Evolutionary conservation across 1,140 invertebrate genomes (phyloP).

Genomic region (Apolygus lucorum): DNA sequence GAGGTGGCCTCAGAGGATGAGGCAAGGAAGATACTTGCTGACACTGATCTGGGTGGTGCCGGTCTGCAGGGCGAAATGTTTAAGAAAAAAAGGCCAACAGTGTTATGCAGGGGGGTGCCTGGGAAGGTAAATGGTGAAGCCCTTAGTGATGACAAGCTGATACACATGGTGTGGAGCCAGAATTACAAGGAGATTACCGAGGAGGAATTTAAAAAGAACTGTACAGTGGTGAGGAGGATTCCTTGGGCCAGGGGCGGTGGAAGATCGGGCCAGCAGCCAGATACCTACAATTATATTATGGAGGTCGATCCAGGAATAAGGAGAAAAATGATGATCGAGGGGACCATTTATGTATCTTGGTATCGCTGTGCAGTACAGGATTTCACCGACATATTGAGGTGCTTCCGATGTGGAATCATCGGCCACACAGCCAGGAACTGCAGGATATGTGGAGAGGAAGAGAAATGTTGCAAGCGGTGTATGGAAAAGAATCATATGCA

Average conservation of each 20-base stretch:
- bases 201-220: not conserved
- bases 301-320: not conserved
- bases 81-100: not conserved
- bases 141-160: not conserved
- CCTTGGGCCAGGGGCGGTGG: not conserved
- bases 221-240: not conserved
- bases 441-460: not conserved
- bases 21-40: not conserved
- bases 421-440: not conserved
- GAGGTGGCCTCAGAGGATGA: not conserved
- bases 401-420: not conserved
- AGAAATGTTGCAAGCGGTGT: not conserved
- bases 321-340: not conserved
- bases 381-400: not conserved
- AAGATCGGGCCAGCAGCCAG: not conserved
- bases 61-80: not conserved
- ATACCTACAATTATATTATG: not conserved
- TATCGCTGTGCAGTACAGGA: not conserved
- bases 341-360: not conserved
- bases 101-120: not conserved
- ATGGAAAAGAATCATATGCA: not conserved
- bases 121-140: not conserved
- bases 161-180: not conserved
- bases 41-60: too few relatives aligned
- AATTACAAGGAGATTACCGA: not conserved